Conservation (phyloP, 23 tunicate species). For the Clavelina lepadiformis region DNA sequence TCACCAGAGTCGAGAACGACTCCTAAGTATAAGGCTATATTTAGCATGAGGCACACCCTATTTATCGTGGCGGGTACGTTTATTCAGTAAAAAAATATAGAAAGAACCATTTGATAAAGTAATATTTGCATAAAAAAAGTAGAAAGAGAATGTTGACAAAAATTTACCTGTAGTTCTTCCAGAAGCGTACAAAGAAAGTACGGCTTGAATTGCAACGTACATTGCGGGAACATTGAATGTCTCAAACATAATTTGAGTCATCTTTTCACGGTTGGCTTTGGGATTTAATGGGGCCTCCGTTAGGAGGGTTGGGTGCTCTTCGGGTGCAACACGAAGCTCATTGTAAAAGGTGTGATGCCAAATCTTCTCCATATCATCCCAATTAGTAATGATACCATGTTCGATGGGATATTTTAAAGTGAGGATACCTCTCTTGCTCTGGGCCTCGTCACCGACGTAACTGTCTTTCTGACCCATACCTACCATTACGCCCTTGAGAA, state of each 20-base stretch:
- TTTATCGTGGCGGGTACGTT: too few species aligned
- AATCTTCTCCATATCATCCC: slow-evolving; percentile 99
- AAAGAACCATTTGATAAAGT: too few species aligned
- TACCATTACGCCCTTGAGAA: slow-evolving; percentile 84
- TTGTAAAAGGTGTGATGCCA: slow-evolving; percentile 99
- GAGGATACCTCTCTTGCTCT: slow-evolving; percentile 85
- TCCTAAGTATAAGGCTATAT: too few species aligned
- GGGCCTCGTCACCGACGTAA: slow-evolving; percentile 95
- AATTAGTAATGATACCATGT: slow-evolving; percentile 92
- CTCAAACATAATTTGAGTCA: slow-evolving; percentile 96
- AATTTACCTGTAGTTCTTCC: slow-evolving; percentile 95
- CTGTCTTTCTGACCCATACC: slow-evolving; percentile 96
- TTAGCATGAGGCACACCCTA: too few species aligned
- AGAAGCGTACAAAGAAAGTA: slow-evolving; percentile 85
- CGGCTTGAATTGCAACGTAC: slow-evolving; percentile 98
- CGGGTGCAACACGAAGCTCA: slow-evolving; percentile 93
- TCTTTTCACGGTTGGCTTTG: slow-evolving; percentile 90
- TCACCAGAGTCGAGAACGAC: slow-evolving; percentile 95
- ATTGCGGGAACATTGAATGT: slow-evolving; percentile 95
- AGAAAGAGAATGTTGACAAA: too few species aligned
- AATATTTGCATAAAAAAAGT: too few species aligned
- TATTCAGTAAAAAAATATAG: too few species aligned
- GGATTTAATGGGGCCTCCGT: slow-evolving; percentile 95
- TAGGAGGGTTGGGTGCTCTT: slow-evolving; percentile 85
- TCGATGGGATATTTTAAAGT: slow-evolving; percentile 89